Percentiles rank a stretch among this genome's conserved stretches.
Conservation (phyloP, 2,113 vertebrate species). For the Macrotis lagotis region DNA sequence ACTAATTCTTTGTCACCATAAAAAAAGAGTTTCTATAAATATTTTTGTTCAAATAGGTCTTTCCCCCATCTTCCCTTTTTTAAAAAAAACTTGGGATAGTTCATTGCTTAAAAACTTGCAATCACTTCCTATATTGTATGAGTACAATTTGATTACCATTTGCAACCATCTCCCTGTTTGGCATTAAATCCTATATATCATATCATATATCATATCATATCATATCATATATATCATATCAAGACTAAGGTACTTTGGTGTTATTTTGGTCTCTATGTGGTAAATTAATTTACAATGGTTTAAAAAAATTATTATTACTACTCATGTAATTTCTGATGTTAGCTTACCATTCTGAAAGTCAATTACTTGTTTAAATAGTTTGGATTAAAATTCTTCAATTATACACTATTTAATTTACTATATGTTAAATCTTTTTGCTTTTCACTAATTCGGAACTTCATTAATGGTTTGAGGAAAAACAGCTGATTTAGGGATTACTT, state of each 20-base stretch:
- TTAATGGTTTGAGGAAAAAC: background rate
- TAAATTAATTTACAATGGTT: background rate
- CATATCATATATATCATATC: background rate
- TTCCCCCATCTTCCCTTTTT: too few species aligned
- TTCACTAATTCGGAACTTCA: background rate
- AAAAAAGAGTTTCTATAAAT: too few species aligned
- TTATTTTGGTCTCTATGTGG: background rate
- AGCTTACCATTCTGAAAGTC: background rate
- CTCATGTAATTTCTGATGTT: background rate
- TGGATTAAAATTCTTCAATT: background rate
- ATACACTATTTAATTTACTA: background rate
- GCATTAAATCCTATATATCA: background rate
- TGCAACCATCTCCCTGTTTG: background rate
- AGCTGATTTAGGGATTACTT: background rate
- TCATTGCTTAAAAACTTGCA: too few species aligned
- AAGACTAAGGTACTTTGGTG: background rate
- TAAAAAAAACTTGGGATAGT: too few species aligned
- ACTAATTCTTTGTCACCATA: too few species aligned
- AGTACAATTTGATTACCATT: too few species aligned
- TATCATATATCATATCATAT: too few species aligned
- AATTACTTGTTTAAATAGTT: background rate
- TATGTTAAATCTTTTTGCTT: background rate
- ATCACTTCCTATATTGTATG: too few species aligned
- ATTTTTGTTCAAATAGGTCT: too few species aligned
- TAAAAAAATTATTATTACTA: background rate